Evolutionary conservation across 2,888 invertebrate species (phyloP), one percentile per base, ranked within the genome.

Genomic region (Mayetiola destructor): DNA sequence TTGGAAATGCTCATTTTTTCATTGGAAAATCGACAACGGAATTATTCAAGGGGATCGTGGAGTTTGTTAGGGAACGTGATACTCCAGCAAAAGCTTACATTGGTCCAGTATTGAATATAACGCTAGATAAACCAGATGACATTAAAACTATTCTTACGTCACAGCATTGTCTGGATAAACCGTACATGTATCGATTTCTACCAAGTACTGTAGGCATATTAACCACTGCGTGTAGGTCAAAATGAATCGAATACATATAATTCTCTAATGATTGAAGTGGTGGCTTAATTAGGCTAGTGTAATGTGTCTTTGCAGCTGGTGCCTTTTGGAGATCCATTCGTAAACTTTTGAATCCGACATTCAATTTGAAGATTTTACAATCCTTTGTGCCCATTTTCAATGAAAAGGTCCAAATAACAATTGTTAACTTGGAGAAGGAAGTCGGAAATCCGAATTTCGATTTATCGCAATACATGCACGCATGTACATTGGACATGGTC

Each of bases 301-400:
- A n/a, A n/a, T n/a, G n/a, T n/a, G n/a, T 32, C 30, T 20, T 1
- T 23, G 2, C 3, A 53, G 53, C 53, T 18, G 53, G 30, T 53
- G 30, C 30, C 1, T 16, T 56, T 16, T 64, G 64, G 64, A 62
- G 59, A n/a, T 61, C 61, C 18, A 61, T 64, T 56, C 62, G 65
- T 4, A 64, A 63, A 39, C 60, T 64, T 0, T 59, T 65, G 16
- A 64, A 62, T 23, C 61, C 63, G 10, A 60, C 64, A 30, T 65
- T 65, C 42, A 62, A 62, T 55, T 59, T 62, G 18, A 63, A 61
- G 16, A 61, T 63, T 27, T 39, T 65, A 21, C 57, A 61, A 32
- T 62, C 61, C 20, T 64, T 64, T 54, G 60, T 65, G 40, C 65
- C 64, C 8, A 62, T 62, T n/a, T 64, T 64, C 36, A 62, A 62